phyloP scores from a whole-genome alignment of 2,113 vertebrate species.

The Gavia stellata region DNA sequence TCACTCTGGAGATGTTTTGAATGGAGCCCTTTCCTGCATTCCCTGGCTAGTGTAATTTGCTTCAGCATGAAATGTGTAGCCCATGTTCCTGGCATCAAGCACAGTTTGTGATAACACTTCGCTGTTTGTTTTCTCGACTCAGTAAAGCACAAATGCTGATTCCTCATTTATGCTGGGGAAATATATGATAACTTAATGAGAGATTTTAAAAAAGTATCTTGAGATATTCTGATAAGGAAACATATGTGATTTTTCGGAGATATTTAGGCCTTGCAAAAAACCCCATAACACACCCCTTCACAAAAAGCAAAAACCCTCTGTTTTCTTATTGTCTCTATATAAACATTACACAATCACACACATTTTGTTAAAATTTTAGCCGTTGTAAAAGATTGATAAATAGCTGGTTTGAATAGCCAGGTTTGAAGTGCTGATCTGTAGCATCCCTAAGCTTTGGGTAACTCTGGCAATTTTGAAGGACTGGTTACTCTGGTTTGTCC shows the following conservation, averaged over 20 bases:
- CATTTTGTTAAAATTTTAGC: background rate
- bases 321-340: background rate
- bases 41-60: background rate
- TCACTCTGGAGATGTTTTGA: background rate
- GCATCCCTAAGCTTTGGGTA: background rate
- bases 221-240: background rate
- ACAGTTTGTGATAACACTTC: background rate
- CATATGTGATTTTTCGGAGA: background rate
- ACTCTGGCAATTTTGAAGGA: background rate
- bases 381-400: background rate
- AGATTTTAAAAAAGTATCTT: background rate
- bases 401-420: background rate
- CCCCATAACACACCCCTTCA: background rate
- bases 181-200: background rate
- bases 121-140: background rate
- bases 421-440: background rate
- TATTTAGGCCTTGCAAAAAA: background rate
- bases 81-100: background rate
- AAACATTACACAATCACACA: background rate
- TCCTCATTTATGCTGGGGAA: background rate
- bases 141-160: background rate
- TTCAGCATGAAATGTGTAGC: rapidly evolving
- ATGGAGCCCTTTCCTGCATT: background rate
- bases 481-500: background rate
- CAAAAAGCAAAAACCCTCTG: background rate